A percentile compares a stretch with the other conserved stretches of the same genome.
These are phyloP conservation scores for Sinocyclocheilus rhinocerous DNA, from an alignment of 2,113 vertebrate species.

Conservation along the genomic window DNA sequence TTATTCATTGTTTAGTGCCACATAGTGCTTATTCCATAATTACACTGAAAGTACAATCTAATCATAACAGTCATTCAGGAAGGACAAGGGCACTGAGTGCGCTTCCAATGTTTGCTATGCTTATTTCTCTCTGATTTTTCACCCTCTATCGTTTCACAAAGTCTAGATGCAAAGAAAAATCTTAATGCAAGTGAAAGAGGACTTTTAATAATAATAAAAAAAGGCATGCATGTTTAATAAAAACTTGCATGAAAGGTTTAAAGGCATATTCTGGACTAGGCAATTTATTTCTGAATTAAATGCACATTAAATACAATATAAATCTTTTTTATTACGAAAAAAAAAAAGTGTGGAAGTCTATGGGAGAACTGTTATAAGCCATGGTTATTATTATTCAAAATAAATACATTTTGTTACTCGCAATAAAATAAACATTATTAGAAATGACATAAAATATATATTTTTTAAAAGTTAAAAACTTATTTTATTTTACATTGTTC, in stretches of 20 bases:
- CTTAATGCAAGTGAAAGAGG: background rate
- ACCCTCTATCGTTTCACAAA: background rate
- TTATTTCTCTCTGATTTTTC: conserved; percentile 75
- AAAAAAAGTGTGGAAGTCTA: background rate
- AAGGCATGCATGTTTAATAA: background rate
- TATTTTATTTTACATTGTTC: too few species aligned
- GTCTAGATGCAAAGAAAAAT: background rate
- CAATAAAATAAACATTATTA: too few species aligned
- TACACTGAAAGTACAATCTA: conserved; percentile 80
- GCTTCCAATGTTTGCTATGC: conserved; percentile 73
- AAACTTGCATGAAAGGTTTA: background rate
- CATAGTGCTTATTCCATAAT: conserved; percentile 74
- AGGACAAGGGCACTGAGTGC: conserved; percentile 57
- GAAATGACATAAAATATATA: too few species aligned
- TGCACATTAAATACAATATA: background rate
- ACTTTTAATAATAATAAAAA: background rate
- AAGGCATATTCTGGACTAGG: background rate
- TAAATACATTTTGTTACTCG: too few species aligned
- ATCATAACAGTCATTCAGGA: conserved; percentile 76
- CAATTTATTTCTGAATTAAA: background rate
- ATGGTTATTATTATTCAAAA: too few species aligned
- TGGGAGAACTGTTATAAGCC: background rate
- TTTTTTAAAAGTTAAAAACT: too few species aligned
- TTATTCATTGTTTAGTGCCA: conserved; percentile 76
- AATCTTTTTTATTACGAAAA: background rate